phyloP scores from a whole-genome alignment of 2,888 invertebrate species.

The Eupelmus urozonus region DNA sequence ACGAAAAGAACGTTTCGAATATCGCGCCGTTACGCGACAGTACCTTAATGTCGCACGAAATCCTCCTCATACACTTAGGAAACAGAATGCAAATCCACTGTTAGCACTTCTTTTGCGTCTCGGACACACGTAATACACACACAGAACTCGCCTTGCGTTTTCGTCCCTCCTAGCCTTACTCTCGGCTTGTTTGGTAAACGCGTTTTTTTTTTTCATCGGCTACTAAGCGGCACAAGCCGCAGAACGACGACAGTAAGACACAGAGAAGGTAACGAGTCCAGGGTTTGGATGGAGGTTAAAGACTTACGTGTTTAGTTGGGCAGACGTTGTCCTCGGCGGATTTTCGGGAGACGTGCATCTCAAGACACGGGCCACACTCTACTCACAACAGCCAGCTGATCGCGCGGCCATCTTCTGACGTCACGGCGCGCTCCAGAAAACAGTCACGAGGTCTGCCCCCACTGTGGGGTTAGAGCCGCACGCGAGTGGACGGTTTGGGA shows the following conservation, averaged over 20 bases:
- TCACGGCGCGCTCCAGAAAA: constrained; percentile 67
- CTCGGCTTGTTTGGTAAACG: neutral
- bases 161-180: too few relatives aligned
- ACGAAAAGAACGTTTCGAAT: constrained; percentile 1
- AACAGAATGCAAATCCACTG: neutral
- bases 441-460: constrained; percentile 59
- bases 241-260: neutral
- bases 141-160: neutral
- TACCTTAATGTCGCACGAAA: too few relatives aligned
- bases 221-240: neutral
- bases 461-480: neutral
- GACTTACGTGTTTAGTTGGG: constrained; percentile 74
- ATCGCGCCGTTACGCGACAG: neutral
- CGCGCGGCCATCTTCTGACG: constrained; percentile 76
- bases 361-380: constrained; percentile 70
- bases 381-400: constrained; percentile 77
- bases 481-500: too few relatives aligned
- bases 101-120: neutral
- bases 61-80: neutral
- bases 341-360: constrained; percentile 74
- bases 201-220: neutral
- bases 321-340: constrained; percentile 71
- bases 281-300: constrained; percentile 1
- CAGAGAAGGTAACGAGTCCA: neutral
- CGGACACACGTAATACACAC: too few relatives aligned